Base-by-base conservation (phyloP, 2,888 invertebrate genomes). In the Idaea straminata region DNA sequence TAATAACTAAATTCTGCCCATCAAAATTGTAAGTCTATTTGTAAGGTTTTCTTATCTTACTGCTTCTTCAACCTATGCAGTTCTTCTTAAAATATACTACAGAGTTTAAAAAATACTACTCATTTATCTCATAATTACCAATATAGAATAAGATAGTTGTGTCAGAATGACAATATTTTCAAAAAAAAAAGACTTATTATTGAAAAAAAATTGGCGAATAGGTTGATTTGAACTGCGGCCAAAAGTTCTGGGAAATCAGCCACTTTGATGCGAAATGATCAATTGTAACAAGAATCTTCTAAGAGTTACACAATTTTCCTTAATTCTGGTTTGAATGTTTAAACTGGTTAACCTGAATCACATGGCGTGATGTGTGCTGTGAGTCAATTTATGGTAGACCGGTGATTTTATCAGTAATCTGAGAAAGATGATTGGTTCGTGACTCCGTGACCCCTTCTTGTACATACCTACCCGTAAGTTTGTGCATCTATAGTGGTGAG, bases 231-330 rank as follows among this genome's bases (percentile, higher is more conserved):
- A 59, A 59, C 59, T 34, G 15, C 6, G 34, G 59, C 59, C 59
- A 59, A 34, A 59, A 59, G 6, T 59, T 59, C 59, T 16, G 10
- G 3, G 59, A 59, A 59, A 59, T 59, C 58, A 16, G 7, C 47
- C 13, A 47, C 47, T 47, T 59, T 59, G 34, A 25, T 25, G 25
- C 5, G 3, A 59, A 59, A 59, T 59, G 34, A 59, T 59, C 34
- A 59, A 59, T 59, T 34, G 34, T 16, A 16, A 25, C 16, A 16
- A 59, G 34, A 47, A 34, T 59, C 59, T 59, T 25, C 25, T 25
- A 16, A 25, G 34, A 34, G 13, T 47, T 47, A 7, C 34, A 34
- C 34, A 59, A 34, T 34, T 59, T 59, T 59, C 59, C 59, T 59
- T 34, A 59, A 59, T 47, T 47, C 47, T 47, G 47, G 47, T 47